These are phyloP conservation scores for Physella acuta DNA, from an alignment of 1,140 invertebrate species.

Conservation along the genomic window DNA sequence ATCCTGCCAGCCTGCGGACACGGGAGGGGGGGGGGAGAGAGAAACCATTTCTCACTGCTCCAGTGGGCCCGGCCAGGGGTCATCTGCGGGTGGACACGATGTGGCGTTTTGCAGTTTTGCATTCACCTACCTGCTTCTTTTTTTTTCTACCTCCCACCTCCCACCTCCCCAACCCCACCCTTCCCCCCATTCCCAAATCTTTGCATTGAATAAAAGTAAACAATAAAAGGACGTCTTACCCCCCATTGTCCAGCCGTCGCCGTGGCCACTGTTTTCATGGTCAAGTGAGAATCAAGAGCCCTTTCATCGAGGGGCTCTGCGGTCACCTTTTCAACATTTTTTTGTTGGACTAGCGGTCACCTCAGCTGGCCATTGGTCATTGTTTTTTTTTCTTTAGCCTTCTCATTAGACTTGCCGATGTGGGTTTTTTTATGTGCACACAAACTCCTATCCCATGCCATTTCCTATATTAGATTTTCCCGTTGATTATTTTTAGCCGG, in stretches of 20 bases:
- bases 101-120: too few relatives aligned
- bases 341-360: conserved; percentile 6
- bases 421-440: too few relatives aligned
- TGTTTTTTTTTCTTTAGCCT: conserved; percentile 5
- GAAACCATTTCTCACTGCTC: background rate
- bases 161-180: background rate
- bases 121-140: background rate
- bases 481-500: conserved; percentile 3
- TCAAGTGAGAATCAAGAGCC: background rate
- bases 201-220: conserved; percentile 1
- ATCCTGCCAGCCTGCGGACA: background rate
- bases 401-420: too few relatives aligned
- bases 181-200: background rate
- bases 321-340: background rate
- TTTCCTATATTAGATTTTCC: too few relatives aligned
- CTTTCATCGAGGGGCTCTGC: too few relatives aligned
- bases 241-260: background rate
- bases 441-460: too few relatives aligned
- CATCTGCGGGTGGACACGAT: conserved; percentile 11
- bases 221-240: too few relatives aligned
- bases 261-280: conserved; percentile 2
- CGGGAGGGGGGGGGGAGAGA: background rate
- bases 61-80: conserved; percentile 6
- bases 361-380: conserved; percentile 17
- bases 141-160: background rate